A percentile compares a stretch with the other conserved stretches of the same genome.
Evolutionary conservation across 2,113 vertebrate genomes (phyloP).

Genomic region (Urocynchramus pylzowi): DNA sequence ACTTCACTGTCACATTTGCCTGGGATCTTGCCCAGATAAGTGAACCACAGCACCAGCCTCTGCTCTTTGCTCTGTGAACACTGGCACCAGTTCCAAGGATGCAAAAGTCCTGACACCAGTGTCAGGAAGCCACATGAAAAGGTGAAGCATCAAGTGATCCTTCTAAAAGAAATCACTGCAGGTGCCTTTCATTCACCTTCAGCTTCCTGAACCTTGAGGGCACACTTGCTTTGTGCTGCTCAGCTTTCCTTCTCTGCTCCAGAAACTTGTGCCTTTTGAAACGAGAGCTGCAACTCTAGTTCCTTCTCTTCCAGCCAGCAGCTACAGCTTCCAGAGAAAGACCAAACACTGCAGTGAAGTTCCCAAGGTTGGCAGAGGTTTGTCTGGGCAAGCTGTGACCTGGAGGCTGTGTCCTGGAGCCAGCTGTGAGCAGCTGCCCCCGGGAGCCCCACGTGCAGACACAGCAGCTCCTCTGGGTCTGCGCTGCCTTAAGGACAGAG

Average conservation of each 20-base stretch:
- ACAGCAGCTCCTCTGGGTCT: not conserved
- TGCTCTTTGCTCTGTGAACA: not conserved
- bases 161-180: conserved; percentile 18
- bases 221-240: conserved; percentile 11
- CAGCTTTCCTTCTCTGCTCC: not conserved
- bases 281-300: not conserved
- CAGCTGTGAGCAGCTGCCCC: not conserved
- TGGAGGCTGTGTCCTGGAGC: not conserved
- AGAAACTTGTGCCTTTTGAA: not conserved
- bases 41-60: not conserved
- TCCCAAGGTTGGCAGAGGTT: not conserved
- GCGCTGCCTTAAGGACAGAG: not conserved
- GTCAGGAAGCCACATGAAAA: not conserved
- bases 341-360: not conserved
- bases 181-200: conserved; percentile 18
- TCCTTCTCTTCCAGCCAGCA: not conserved
- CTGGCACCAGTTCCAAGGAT: not conserved
- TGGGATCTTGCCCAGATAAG: not conserved
- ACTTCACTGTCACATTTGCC: not conserved
- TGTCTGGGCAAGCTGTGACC: not conserved
- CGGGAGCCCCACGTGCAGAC: fast-evolving
- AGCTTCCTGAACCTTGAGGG: conserved; percentile 32
- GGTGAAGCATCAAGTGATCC: conserved; percentile 21
- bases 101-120: not conserved
- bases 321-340: not conserved